Evolutionary conservation across 2,888 invertebrate species (phyloP), one percentile per base, ranked within the genome.

Genomic region (Melipona bicolor): DNA sequence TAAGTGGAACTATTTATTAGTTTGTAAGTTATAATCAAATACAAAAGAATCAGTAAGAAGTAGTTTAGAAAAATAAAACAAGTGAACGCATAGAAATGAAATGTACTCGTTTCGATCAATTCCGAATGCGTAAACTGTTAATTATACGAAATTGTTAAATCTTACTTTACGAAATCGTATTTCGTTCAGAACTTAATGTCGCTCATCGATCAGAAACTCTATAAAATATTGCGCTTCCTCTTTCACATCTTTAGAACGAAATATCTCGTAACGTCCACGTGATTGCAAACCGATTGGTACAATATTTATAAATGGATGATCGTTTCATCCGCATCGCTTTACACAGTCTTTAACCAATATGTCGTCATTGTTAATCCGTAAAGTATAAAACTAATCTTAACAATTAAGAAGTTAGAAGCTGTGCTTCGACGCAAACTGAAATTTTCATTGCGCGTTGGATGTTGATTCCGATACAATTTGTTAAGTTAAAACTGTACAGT

Each of bases 401-500:
- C 43, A 62, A 56, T 86, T 88, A 78, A 80, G 64, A 83, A 79
- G 4, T 79, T 64, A 62, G n/a, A n/a, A n/a, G 78, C 80, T 77
- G 86, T 84, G 87, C 89, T 85, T 85, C 87, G 52, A 75, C 79
- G 80, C 84, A 64, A 64, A 74, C 91, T 84, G 87, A 89, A 90
- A 88, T 68, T 83, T 83, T 79, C 84, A 83, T 73, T 77, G 78
- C 81, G 68, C 62, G 65, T 74, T 68, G 81, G 43, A 84, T 78
- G 70, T 70, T 83, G 19, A 75, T 71, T 70, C 71, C 64, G 86
- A 84, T 87, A 88, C 85, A 88, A 89, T 84, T 80, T 70, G 77
- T 86, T 85, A 88, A 90, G 90, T 85, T 83, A 83, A 83, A 88
- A 88, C 87, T 90, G 86, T 90, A 86, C 87, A 90, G 82, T 80